phyloP scores from a whole-genome alignment of 2,797 vertebrate species.

The Cynopterus sphinx region DNA sequence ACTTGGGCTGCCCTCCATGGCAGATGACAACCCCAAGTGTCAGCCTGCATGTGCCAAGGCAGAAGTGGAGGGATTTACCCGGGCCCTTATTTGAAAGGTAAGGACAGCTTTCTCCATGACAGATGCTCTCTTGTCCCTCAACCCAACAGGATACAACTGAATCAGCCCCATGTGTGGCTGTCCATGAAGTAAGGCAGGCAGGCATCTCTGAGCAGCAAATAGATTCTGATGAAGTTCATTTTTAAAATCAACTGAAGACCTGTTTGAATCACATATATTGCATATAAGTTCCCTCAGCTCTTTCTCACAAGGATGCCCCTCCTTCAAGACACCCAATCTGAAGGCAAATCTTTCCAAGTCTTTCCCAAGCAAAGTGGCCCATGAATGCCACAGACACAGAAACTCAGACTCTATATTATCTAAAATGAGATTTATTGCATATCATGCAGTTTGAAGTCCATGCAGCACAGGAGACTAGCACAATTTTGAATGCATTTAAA shows the following conservation, averaged over 20 bases:
- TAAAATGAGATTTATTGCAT: constrained; percentile 94
- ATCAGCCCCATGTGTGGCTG: neutral
- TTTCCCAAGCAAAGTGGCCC: neutral
- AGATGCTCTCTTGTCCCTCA: neutral
- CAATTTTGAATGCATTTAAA: constrained; percentile 81
- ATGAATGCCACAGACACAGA: constrained; percentile 57
- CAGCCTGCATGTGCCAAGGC: neutral
- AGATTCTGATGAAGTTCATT: neutral
- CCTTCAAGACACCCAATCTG: neutral
- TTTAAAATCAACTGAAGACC: neutral
- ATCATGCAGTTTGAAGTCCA: constrained; percentile 93
- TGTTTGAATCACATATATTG: neutral
- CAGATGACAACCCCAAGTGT: neutral
- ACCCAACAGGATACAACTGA: neutral
- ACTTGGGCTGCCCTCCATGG: neutral
- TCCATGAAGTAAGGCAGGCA: neutral
- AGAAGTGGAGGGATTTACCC: neutral
- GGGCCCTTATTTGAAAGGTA: neutral
- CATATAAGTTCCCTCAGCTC: neutral
- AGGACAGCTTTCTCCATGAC: neutral
- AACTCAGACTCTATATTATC: constrained; percentile 73
- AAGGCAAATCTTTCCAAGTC: neutral
- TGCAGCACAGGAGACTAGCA: constrained; percentile 88
- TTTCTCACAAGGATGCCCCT: neutral
- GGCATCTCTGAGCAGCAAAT: neutral